Evolutionary conservation across 2,888 invertebrate genomes (phyloP), one percentile per base, ranked within the genome.

Genomic region (Horisme vitalbata): DNA sequence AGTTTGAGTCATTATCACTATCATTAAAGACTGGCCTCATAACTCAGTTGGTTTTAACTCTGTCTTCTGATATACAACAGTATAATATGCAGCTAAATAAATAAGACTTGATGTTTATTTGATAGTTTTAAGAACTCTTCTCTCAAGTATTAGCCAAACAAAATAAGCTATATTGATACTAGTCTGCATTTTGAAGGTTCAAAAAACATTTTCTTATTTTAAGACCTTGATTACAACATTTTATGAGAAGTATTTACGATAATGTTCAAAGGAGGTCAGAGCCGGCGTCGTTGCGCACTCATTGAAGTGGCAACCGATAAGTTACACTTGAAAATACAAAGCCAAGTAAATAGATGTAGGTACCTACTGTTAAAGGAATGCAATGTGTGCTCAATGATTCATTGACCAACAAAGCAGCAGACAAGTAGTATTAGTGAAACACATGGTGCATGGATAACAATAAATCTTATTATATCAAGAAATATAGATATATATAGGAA

Each of bases 81-180:
- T n/a, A n/a, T n/a, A n/a, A n/a, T n/a, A n/a, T n/a, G n/a, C n/a
- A n/a, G n/a, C n/a, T n/a, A n/a, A n/a, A n/a, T n/a, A n/a, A n/a
- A n/a, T n/a, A n/a, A n/a, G n/a, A n/a, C n/a, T n/a, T n/a, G n/a
- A n/a, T n/a, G n/a, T n/a, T n/a, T n/a, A n/a, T n/a, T n/a, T n/a
- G n/a, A n/a, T n/a, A n/a, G n/a, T n/a, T n/a, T n/a, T n/a, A n/a
- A n/a, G n/a, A n/a, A n/a, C n/a, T n/a, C n/a, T n/a, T n/a, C n/a
- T 0, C 93, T 93, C 93, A 93, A 94, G 57, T 93, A 89, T 57
- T 89, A 89, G 10, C 89, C 89, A 15, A 89, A 73, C 89, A 89
- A 68, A 0, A 70, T 11, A 2, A 2, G 6, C 15, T 15, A 18
- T 18, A 6, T 18, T 4, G 15, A 15, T 15, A 4, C 5, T 18